Conservation (phyloP, 2,797 vertebrate species). For the Ficedula albicollis region DNA sequence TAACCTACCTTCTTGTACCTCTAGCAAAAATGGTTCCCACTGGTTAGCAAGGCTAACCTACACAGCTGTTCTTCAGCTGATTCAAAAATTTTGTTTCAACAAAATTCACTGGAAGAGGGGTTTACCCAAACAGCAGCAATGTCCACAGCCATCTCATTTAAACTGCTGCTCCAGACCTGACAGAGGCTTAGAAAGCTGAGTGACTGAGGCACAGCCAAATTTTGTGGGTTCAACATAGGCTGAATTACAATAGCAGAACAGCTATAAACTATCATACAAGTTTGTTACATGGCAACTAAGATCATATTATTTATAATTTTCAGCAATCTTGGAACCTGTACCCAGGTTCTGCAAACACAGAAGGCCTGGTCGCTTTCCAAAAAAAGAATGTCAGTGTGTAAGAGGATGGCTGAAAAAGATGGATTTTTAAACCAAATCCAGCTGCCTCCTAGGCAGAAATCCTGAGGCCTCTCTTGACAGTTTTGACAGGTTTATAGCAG, state of each 20-base stretch:
- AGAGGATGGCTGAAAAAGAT: neutral
- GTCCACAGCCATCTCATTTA: neutral
- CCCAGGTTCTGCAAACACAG: neutral
- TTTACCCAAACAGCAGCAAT: neutral
- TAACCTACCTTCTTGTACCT: neutral
- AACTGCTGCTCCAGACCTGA: neutral
- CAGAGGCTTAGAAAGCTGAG: neutral
- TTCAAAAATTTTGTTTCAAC: neutral
- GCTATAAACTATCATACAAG: neutral
- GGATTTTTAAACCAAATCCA: neutral
- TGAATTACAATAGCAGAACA: conserved; percentile 34
- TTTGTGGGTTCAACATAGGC: neutral
- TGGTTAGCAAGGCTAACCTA: neutral
- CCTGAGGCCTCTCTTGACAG: neutral
- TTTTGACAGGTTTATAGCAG: conserved; percentile 35
- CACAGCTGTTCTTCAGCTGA: neutral
- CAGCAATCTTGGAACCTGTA: neutral
- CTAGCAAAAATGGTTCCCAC: neutral
- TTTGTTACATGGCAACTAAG: neutral
- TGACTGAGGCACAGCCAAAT: neutral
- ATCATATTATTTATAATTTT: conserved; percentile 5
- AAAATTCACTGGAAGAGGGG: neutral
- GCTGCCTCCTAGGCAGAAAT: conserved; percentile 30
- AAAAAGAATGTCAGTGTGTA: neutral
- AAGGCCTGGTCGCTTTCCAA: neutral